These are phyloP conservation scores for Drosophila nikananu DNA, from an alignment of 1,140 invertebrate species.

Conservation along the genomic window DNA sequence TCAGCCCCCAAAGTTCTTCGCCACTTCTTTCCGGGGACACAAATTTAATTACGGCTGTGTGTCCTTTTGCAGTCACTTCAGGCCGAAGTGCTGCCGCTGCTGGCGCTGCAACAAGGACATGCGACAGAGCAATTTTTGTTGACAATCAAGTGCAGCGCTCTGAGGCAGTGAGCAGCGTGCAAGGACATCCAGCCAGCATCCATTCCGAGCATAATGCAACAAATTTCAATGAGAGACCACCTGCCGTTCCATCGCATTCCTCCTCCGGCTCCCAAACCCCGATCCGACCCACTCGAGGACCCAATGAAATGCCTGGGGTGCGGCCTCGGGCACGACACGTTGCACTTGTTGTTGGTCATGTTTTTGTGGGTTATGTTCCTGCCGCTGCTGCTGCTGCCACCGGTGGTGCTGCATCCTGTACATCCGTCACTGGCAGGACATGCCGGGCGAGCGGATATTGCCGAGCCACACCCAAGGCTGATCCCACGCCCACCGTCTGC, in stretches of 20 bases:
- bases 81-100: conserved; percentile 51
- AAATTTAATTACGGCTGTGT: conserved; percentile 75
- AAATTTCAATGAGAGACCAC: conserved; percentile 76
- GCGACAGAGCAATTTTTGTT: conserved; percentile 76
- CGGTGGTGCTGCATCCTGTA: conserved; percentile 50
- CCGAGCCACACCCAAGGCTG: conserved; percentile 36
- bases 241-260: conserved; percentile 36
- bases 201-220: conserved; percentile 74
- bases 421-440: conserved; percentile 59
- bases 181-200: conserved; percentile 66
- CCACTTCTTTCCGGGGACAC: conserved; percentile 24
- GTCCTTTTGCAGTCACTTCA: conserved; percentile 78
- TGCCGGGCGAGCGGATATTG: conserved; percentile 32
- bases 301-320: conserved; percentile 61
- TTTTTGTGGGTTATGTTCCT: conserved; percentile 40
- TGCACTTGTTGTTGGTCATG: conserved; percentile 48
- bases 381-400: neutral
- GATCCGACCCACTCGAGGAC: conserved; percentile 32
- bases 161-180: conserved; percentile 47
- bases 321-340: conserved; percentile 71
- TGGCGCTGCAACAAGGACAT: conserved; percentile 29
- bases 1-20: neutral
- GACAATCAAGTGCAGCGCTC: conserved; percentile 71
- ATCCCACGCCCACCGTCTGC: conserved; percentile 19
- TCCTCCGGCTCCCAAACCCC: neutral